Base-by-base conservation (phyloP, 1,140 invertebrate species). In the Acyrthosiphon pisum region DNA sequence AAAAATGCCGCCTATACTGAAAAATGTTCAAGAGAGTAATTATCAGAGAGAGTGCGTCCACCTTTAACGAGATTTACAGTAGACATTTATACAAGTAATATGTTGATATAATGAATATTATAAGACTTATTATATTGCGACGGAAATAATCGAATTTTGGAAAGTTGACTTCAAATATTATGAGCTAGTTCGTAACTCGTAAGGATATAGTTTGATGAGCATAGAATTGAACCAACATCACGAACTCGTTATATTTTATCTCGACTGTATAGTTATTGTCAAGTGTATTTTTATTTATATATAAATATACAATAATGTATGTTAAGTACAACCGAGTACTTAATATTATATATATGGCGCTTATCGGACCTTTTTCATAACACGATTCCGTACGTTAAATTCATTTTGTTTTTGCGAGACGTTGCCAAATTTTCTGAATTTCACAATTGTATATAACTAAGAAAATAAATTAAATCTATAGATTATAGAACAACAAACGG, bases 381-480 rank as follows among this genome's bases (percentile, higher is more conserved):
- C 11, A n/a, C 60, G 11, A n/a, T 76, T 76, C 14, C 60, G 30
- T n/a, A 20, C 60, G 60, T 76, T 76, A 76, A 76, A 76, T 76
- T 76, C n/a, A 76, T n/a, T 76, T 76, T 76, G 60, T 76, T 76
- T 76, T n/a, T 76, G 60, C 18, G 8, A 30, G 60, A 76, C n/a
- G 60, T n/a, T 76, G 60, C 60, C 60, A 76, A 76, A 76, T 35
- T n/a, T 35, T n/a, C 14, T 4, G n/a, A 76, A 76, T 76, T 76
- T 76, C 14, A 76, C n/a, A 76, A 35, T 76, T 76, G 60, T 76
- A n/a, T 76, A 18, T 6, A 76, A 76, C 60, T 76, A 76, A 76
- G 60, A 76, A 76, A 76, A 76, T 76, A 76, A 76, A 35, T 76
- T n/a, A 76, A 76, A 76, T 76, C 60, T n/a, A 76, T n/a, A 76